Evolutionary conservation across 2,797 vertebrate species (phyloP), one percentile per base, ranked within the genome.

Genomic region (Ibycter americanus): DNA sequence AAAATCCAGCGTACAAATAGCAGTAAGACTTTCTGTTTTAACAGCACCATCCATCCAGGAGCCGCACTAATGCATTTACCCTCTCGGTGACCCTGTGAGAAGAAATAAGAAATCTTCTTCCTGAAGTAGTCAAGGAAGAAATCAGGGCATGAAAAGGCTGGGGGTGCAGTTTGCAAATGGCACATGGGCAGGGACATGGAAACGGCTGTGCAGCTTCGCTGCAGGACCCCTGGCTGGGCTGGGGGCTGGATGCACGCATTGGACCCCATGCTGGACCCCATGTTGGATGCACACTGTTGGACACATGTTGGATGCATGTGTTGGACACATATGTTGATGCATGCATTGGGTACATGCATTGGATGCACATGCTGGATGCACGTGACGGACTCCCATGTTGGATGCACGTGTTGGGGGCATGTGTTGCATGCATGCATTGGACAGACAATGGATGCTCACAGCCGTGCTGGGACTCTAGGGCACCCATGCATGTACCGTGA

Each of bases 141-240:
- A 85, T 15, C 19, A 2, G 1, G 55, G 56, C 65, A 54, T 0
- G 4, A 5, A n/a, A 20, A 79, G 16, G 54, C 4, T 34, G 46
- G 27, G 52, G 67, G n/a, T 25, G 7, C 46, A 25, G 61, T 17
- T 25, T 6, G 25, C 52, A 10, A 62, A 29, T 0, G 1, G 47
- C 49, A 66, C 21, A 10, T 2, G 1, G 2, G 47, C 42, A 21
- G 15, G 72, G 62, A 11, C 0, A 1, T 1, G 44, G 44, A 4
- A 52, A 18, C 0, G 22, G 36, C 47, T 20, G 17, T 5, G 2
- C 5, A 22, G 0, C 15, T 6, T 32, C 1, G 3, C 52, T n/a
- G 56, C 11, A 0, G 55, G 34, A 55, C 3, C 6, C 31, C 1
- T 0, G 2, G 2, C 4, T 9, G 73, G 47, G 1, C 6, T 0